phyloP scores from a whole-genome alignment of 2,113 vertebrate species.

The Notiomystis cincta region DNA sequence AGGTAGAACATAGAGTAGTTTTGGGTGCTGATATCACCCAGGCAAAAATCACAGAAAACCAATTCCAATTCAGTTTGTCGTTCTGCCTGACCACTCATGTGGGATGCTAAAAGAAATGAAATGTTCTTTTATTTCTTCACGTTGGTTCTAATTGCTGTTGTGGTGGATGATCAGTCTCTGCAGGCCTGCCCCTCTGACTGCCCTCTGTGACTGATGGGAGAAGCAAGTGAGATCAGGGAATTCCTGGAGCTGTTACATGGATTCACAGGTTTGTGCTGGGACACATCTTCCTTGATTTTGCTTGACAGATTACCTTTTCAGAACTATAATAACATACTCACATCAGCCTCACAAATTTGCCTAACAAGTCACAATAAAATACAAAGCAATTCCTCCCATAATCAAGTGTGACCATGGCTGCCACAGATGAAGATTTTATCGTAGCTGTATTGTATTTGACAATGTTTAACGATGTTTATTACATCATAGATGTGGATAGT shows the following conservation, averaged over 20 bases:
- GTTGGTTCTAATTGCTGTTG: not conserved
- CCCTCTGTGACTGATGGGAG: not conserved
- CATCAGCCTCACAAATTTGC: not conserved
- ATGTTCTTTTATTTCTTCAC: not conserved
- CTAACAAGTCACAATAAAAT: not conserved
- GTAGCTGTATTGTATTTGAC: not conserved
- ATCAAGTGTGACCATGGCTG: not conserved
- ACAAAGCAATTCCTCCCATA: not conserved
- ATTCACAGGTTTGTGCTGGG: not conserved
- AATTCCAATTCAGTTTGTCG: not conserved
- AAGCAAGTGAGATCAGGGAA: not conserved
- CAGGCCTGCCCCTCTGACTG: not conserved
- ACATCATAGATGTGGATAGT: not conserved
- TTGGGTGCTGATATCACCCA: fast-evolving
- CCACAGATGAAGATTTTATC: not conserved
- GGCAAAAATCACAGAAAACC: not conserved
- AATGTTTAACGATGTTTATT: not conserved
- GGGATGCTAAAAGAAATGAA: not conserved
- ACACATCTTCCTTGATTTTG: not conserved
- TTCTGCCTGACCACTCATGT: not conserved
- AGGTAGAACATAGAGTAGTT: not conserved
- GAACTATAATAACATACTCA: not conserved
- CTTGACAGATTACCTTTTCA: not conserved
- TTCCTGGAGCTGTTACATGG: not conserved
- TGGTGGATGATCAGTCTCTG: not conserved